Base-by-base conservation (phyloP, 2,888 invertebrate genomes). In the Marronus borbonicus region DNA sequence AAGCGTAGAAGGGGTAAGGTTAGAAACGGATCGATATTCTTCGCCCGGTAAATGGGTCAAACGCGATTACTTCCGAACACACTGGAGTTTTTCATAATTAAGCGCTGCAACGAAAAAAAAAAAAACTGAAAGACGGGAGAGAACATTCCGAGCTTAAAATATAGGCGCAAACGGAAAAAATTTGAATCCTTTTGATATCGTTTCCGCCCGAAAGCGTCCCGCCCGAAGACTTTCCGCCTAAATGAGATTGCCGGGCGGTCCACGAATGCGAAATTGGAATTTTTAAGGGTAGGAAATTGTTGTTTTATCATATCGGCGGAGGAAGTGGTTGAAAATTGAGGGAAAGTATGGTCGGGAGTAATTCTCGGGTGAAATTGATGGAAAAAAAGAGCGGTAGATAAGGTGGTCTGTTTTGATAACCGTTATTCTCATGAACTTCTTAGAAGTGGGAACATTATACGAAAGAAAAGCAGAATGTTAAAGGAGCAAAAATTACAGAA, bases 1-100 rank as follows among this genome's bases (percentile, higher is more conserved):
- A 52, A 52, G 52, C 10, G 5, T 17, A 17, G 55, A 36, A 58
- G 55, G 17, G 20, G 17, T 20, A 2, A n/a, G 1, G 17, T 3
- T 3, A 17, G 55, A 17, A 44, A 8, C 5, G 20, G 55, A 58
- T 58, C 55, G 55, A 58, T 58, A 58, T 58, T 58, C 55, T 58
- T 58, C 7, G 55, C 55, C 55, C 55, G 55, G 55, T 58, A 58
- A 58, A 58, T 58, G 55, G 55, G 55, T 58, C 55, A 58, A 20
- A 58, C 44, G 44, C 44, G 44, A 44, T 44, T 58, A 58, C 55
- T 58, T 58, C 55, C 20, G 55, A 58, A 58, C 20, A 58, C 55
- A 58, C 52, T 17, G 14, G 20, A 58, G 55, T 58, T 20, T 58
- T 20, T 36, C 31, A 58, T 58, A 58, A 58, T 58, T 58, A 58